Percentiles rank a stretch among this genome's conserved stretches.
These are phyloP conservation scores for Astyanax mexicanus DNA, from an alignment of 2,797 vertebrate species.

Conservation along the genomic window DNA sequence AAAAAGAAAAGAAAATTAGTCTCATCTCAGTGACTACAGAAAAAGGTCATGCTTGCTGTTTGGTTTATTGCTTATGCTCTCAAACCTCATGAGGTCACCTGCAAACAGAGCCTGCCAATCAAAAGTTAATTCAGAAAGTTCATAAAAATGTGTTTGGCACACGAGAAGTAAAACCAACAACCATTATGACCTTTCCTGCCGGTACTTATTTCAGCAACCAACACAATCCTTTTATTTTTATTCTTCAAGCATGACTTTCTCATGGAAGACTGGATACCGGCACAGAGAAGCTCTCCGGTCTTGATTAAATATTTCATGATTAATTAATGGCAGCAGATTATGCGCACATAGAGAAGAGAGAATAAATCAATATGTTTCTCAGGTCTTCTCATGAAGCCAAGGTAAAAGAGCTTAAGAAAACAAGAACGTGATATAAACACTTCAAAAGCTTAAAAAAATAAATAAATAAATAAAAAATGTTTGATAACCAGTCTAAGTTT, in stretches of 20 bases:
- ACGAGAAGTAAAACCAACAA: neutral
- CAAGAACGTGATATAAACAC: neutral
- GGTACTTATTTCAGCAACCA: neutral
- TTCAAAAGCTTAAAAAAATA: neutral
- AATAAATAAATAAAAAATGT: too few relatives aligned
- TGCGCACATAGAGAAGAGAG: neutral
- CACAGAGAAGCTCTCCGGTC: neutral
- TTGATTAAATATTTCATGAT: neutral
- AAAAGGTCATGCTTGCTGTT: neutral
- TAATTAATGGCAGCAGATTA: neutral
- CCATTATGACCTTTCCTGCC: neutral
- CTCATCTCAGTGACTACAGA: neutral
- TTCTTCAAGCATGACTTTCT: neutral
- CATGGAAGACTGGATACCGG: neutral
- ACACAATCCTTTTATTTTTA: neutral
- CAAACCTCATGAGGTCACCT: neutral
- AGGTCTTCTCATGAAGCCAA: neutral
- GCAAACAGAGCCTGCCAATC: neutral
- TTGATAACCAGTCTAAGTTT: too few relatives aligned
- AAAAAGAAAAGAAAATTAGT: neutral
- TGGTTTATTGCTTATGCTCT: neutral
- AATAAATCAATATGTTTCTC: neutral
- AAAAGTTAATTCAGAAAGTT: neutral
- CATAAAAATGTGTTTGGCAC: neutral
- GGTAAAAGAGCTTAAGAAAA: neutral